phyloP scores from a whole-genome alignment of 2,113 vertebrate species.

The Phaetusa simplex region DNA sequence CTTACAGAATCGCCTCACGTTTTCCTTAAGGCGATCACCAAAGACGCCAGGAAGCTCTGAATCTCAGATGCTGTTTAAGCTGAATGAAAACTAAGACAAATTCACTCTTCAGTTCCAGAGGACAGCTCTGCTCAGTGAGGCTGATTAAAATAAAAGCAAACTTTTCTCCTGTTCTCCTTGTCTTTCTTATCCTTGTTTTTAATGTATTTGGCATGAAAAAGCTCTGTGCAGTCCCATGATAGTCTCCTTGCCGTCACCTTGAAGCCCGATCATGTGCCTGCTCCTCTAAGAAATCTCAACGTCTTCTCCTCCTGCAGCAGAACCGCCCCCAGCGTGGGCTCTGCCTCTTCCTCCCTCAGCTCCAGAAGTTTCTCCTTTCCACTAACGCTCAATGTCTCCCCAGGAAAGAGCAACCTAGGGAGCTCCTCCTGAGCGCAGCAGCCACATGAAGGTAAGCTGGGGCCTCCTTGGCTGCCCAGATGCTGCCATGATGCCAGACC shows the following conservation, averaged over 20 bases:
- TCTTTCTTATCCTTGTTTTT: background rate
- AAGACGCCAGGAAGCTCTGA: background rate
- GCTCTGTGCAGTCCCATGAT: background rate
- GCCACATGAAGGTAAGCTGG: background rate
- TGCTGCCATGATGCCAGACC: background rate
- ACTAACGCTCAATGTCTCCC: rapidly evolving
- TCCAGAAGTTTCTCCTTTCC: background rate
- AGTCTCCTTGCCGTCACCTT: background rate
- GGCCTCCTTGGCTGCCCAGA: background rate
- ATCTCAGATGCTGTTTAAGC: background rate
- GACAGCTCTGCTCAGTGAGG: background rate
- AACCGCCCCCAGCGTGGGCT: background rate
- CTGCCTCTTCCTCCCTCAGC: background rate
- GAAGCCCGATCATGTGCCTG: background rate
- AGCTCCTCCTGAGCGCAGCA: background rate
- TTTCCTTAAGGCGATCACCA: background rate
- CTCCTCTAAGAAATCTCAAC: background rate
- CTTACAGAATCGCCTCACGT: background rate
- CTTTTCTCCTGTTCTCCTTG: background rate
- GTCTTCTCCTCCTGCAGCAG: background rate
- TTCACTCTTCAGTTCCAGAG: background rate
- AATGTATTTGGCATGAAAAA: background rate
- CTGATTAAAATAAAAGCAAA: background rate
- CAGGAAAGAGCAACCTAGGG: background rate
- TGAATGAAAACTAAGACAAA: background rate